Percentiles rank a stretch among this genome's conserved stretches.
Conservation (phyloP, 2,113 vertebrate species). For the Pipra filicauda region DNA sequence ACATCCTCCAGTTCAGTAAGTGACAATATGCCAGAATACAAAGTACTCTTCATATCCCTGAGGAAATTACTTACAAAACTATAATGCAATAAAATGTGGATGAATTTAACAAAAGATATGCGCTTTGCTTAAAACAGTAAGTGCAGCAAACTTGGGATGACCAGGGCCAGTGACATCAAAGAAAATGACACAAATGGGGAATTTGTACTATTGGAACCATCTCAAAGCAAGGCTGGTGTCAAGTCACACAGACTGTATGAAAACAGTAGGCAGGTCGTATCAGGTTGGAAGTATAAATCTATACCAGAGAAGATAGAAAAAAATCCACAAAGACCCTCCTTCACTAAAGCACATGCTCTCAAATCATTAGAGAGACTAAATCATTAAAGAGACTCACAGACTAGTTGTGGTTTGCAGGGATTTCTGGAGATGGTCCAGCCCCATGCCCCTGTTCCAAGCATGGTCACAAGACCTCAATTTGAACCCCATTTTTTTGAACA, state of each 20-base stretch:
- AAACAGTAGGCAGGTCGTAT: neutral
- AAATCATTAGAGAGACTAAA: neutral
- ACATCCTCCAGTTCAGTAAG: neutral
- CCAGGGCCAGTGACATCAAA: neutral
- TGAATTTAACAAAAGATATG: neutral
- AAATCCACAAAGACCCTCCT: neutral
- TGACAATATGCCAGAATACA: neutral
- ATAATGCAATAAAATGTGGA: neutral
- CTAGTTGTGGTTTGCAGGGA: too few relatives aligned
- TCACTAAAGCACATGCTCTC: neutral
- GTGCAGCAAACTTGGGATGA: neutral
- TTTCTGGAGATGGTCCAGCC: too few relatives aligned
- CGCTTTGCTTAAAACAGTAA: neutral
- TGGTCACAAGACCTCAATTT: neutral
- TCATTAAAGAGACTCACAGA: neutral
- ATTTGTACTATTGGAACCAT: neutral
- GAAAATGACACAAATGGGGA: neutral
- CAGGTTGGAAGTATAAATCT: neutral
- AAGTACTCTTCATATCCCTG: neutral
- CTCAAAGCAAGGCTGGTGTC: neutral
- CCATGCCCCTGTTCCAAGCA: neutral
- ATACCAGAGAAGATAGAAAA: neutral
- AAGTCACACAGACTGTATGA: rapidly evolving
- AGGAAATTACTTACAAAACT: neutral
- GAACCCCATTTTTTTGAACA: neutral